Conservation (phyloP, 2,113 vertebrate species). For the Pachypanchax playfairii region DNA sequence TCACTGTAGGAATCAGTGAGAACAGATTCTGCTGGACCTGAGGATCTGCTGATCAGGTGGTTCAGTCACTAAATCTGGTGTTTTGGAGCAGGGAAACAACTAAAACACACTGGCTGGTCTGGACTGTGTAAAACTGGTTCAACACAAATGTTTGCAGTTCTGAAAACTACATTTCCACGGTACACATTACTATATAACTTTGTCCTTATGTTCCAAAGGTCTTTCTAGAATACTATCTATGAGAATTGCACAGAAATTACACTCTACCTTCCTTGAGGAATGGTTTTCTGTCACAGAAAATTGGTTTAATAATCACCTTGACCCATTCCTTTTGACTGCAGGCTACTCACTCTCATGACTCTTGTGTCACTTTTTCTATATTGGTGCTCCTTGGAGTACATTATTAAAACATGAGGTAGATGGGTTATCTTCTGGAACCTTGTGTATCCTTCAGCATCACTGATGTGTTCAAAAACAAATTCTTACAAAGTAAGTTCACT, state of each 20-base stretch:
- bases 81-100: no score
- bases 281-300: conserved; percentile 9
- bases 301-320: conserved; percentile 16
- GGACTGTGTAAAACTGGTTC: not conserved
- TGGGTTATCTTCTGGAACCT: not conserved
- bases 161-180: no score
- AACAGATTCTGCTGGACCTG: no score
- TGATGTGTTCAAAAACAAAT: not conserved
- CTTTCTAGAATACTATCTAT: not conserved
- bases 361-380: conserved; percentile 1
- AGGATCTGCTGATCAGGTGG: no score
- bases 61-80: no score
- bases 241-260: not conserved
- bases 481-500: not conserved
- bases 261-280: not conserved
- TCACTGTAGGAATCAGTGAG: no score
- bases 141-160: no score
- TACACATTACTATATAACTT: not conserved
- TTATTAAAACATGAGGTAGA: conserved; percentile 1
- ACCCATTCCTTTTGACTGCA: conserved; percentile 14
- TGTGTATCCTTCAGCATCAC: not conserved
- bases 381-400: not conserved
- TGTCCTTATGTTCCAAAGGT: not conserved
- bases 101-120: no score
- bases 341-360: conserved; percentile 1